These are phyloP conservation scores for Aleadryas rufinucha DNA, from an alignment of 2,113 vertebrate species.

Conservation along the genomic window DNA sequence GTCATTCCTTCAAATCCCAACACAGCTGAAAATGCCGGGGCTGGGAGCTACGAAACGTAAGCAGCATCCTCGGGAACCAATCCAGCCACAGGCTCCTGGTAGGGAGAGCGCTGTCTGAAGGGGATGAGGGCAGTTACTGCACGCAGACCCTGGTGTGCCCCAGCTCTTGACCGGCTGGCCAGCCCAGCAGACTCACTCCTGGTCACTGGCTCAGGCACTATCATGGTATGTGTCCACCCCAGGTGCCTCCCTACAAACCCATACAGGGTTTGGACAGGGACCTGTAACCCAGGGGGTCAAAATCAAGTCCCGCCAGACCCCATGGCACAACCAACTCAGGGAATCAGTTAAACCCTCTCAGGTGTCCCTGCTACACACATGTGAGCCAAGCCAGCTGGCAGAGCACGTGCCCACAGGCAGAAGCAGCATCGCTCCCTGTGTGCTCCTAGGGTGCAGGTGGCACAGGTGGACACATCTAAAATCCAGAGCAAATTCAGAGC, in stretches of 20 bases:
- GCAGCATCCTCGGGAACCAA: not conserved
- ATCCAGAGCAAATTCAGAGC: not conserved
- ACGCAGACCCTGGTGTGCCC: fast-evolving
- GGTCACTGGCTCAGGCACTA: not conserved
- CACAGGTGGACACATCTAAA: fast-evolving
- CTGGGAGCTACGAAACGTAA: fast-evolving
- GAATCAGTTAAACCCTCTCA: not conserved
- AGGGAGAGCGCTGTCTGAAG: not conserved
- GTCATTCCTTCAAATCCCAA: not conserved
- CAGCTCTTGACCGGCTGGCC: not conserved
- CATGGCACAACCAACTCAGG: fast-evolving
- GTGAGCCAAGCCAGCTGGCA: not conserved
- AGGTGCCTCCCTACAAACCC: not conserved
- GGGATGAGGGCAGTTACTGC: not conserved
- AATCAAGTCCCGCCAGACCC: not conserved
- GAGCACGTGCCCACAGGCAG: fast-evolving
- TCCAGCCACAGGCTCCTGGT: not conserved
- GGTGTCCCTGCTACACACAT: not conserved
- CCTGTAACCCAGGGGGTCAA: not conserved
- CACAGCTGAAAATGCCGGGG: not conserved
- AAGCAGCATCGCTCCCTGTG: fast-evolving
- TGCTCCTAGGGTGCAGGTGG: fast-evolving
- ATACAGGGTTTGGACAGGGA: not conserved
- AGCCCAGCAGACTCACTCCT: not conserved
- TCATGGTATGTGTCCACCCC: not conserved